Base-by-base conservation (phyloP, 1,140 invertebrate species). In the Papilio helenus region DNA sequence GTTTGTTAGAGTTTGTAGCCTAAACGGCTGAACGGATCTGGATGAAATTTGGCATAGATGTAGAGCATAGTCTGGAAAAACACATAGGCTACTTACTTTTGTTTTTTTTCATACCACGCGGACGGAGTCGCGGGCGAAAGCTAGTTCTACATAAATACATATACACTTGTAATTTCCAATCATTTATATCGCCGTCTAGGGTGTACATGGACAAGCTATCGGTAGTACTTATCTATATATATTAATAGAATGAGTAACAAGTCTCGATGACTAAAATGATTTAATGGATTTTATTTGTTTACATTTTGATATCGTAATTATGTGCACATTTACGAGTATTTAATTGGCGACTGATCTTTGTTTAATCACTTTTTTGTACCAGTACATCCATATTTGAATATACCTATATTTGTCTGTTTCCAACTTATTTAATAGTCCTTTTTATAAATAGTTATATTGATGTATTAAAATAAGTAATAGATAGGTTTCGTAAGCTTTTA, bases 211-310 rank as follows among this genome's bases (percentile, higher is more conserved):
- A 8, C 34, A 49, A 49, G 55, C n/a, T 58, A 20, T 61, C 20
- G 9, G 9, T 12, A 12, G 14, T 61, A 61, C 9, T 9, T 58
- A 12, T 12, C 44, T 46, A 49, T 18, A 49, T 49, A 5, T 49
- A 49, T 42, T 46, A 16, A 39, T 58, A 61, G 55, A 46, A 61
- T 78, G 49, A 72, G 51, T 26, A 26, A 78, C 18, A 55, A n/a
- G 51, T 55, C n/a, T 9, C 7, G 51, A 55, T 55, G 51, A 55
- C 18, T 55, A 55, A 55, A 20, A 20, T 55, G 51, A 55, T 55
- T 55, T 20, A 55, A 55, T 55, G 51, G 5, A 20, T 55, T 55
- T 55, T 55, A 55, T 55, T 55, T 55, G 51, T 73, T 71, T 29
- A 81, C 39, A 79, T 73, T 55, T 55, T 55, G 18, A 55, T 55